Base-by-base conservation (phyloP, 2,888 invertebrate species). In the Punctoribates punctum region DNA sequence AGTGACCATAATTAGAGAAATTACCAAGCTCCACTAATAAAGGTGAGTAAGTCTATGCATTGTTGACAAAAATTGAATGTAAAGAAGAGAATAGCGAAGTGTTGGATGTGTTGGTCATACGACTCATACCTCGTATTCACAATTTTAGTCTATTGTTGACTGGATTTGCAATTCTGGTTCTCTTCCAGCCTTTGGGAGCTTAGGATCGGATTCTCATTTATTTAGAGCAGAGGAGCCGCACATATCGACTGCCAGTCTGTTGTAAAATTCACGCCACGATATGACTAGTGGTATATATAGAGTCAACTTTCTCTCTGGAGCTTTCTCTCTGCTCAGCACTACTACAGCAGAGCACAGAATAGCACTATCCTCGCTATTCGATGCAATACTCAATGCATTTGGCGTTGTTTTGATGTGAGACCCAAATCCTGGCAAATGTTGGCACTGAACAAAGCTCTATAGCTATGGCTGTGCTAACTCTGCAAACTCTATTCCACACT, bases 211-310 rank as follows among this genome's bases (percentile, higher is more conserved):
- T 60, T 60, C 60, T 60, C 60, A 60, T 60, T 60, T 60, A 60
- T 60, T 60, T 23, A 60, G 60, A 60, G 60, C 60, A 60, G 23
- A 60, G 60, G 60, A 60, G 60, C 48, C n/a, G 48, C 60, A 23
- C 23, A 60, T 60, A 60, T 60, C 60, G 60, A 23, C 60, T 60
- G 60, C 3, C 60, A 60, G 60, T 60, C 54, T 54, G 60, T 60
- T 23, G 60, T 60, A 60, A 60, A 60, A 60, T 60, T 60, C 60
- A 60, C 60, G 60, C 60, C 60, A 60, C 60, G 60, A 60, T 60
- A 51, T 51, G 51, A 51, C 51, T 51, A 51, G 13, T 51, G 13
- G 51, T 8, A 13, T 51, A 60, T 60, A 60, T 60, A 60, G 60
- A 60, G 60, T 20, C 15, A 60, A 60, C 60, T 60, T 60, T 60